These are phyloP conservation scores for Peromyscus maniculatus DNA, from an alignment of 2,113 vertebrate species.

Conservation along the genomic window DNA sequence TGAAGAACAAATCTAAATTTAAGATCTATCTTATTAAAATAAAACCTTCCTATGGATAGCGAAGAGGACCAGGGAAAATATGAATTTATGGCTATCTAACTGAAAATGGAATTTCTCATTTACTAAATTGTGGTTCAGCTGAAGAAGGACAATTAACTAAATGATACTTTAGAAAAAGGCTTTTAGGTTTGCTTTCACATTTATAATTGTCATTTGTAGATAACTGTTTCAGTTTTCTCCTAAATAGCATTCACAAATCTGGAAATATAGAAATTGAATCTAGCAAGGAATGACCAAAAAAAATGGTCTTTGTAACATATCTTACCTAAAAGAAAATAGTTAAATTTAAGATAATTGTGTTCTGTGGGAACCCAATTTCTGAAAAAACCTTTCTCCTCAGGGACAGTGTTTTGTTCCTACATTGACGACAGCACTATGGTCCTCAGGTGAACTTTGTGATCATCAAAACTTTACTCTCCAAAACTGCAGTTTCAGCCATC, in stretches of 20 bases:
- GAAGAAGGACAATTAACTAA: background rate
- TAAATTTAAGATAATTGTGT: background rate
- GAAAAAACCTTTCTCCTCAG: background rate
- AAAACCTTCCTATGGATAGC: background rate
- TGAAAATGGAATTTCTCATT: conserved; percentile 32
- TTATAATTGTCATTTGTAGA: conserved; percentile 31
- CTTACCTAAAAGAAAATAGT: background rate
- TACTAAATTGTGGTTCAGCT: background rate
- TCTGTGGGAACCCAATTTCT: background rate
- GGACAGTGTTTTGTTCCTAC: background rate
- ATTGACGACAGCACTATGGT: background rate
- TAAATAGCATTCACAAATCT: conserved; percentile 3
- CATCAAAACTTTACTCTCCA: background rate
- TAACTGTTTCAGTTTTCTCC: conserved; percentile 31
- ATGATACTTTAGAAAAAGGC: background rate
- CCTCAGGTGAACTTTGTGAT: background rate
- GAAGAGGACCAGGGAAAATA: background rate
- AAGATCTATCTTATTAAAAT: conserved; percentile 36
- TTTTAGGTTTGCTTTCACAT: background rate
- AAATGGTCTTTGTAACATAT: background rate
- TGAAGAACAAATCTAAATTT: conserved; percentile 42
- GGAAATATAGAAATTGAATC: background rate
- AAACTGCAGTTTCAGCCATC: background rate
- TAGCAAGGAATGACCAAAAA: background rate
- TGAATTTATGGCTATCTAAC: background rate